Base-by-base conservation (phyloP, 2,888 invertebrate species). In the Ecliptopera silaceata region DNA sequence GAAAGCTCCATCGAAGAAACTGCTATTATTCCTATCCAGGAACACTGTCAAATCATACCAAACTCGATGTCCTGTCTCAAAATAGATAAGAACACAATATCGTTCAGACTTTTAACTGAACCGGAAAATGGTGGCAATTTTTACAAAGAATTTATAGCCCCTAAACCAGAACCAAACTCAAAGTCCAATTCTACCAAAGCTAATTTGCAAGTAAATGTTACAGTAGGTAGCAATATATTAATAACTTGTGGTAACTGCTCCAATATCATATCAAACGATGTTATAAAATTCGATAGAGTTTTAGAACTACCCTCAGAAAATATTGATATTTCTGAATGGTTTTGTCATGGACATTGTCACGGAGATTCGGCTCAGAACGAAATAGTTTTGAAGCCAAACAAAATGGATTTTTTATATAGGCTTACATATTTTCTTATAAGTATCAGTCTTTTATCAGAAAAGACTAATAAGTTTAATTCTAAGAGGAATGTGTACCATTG, bases 291-390 rank as follows among this genome's bases (percentile, higher is more conserved):
- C 79, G 79, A 90, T 43, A 86, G 94, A 61, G 84, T 94, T 68
- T 78, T 95, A 57, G 94, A 94, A 54, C 75, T 95, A 50, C 94
- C 94, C 0, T 91, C 93, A 0, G 87, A 90, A 12, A 92, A 91
- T 78, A 80, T 92, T 54, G 93, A 94, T 68, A 90, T 92, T 73
- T 89, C 91, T 0, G 94, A 95, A 61, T 94, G 94, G 93, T 95
- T 94, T 74, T 95, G 95, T 69, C 94, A 94, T 63, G 88, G 88
- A 0, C 87, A 88, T 41, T 81, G 84, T 3, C 80, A 86, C 18
- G 77, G 78, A 0, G 70, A 76, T 41, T 51, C 61, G 11, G 49
- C 72, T 1, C 66, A 62, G 42, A 63, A 62, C 12, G 75, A 77
- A 29, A 63, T 69, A 57, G 61, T 77, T 46, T 68, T 93, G 12